A percentile compares a stretch with the other conserved stretches of the same genome.
These are phyloP conservation scores for Calliopsis andreniformis DNA, from an alignment of 1,140 invertebrate genomes.

Conservation along the genomic window DNA sequence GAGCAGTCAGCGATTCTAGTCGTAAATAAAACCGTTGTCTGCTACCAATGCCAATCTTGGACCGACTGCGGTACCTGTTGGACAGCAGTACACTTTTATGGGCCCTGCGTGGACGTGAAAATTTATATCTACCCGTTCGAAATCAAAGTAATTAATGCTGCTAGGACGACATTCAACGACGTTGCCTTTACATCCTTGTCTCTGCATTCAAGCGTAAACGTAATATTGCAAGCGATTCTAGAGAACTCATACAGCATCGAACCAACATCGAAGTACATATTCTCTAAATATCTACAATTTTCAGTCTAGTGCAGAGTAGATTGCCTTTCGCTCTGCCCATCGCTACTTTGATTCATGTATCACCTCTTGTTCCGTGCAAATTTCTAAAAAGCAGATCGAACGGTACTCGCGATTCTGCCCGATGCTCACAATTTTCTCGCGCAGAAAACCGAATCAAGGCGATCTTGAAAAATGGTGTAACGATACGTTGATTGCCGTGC, in stretches of 20 bases:
- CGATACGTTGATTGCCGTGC: constrained; percentile 16
- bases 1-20: constrained; percentile 71
- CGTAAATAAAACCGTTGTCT: constrained; percentile 76
- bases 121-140: neutral
- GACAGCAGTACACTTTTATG: neutral
- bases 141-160: neutral
- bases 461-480: neutral
- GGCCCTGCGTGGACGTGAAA: neutral
- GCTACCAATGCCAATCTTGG: constrained; percentile 76
- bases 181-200: neutral
- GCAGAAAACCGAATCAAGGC: constrained; percentile 8
- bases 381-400: constrained; percentile 25
- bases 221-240: too few relatives aligned
- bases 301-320: too few relatives aligned
- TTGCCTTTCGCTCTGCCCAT: neutral
- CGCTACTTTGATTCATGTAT: constrained; percentile 3
- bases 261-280: too few relatives aligned
- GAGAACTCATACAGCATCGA: too few relatives aligned
- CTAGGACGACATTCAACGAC: neutral
- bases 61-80: constrained; percentile 16
- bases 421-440: neutral
- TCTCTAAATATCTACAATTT: too few relatives aligned
- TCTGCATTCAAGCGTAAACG: too few relatives aligned
- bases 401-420: constrained; percentile 33
- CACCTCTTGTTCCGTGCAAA: neutral